A percentile compares a stretch with the other conserved stretches of the same genome.
Conservation (phyloP, 2,797 vertebrate genomes). For the Natrix natrix region DNA sequence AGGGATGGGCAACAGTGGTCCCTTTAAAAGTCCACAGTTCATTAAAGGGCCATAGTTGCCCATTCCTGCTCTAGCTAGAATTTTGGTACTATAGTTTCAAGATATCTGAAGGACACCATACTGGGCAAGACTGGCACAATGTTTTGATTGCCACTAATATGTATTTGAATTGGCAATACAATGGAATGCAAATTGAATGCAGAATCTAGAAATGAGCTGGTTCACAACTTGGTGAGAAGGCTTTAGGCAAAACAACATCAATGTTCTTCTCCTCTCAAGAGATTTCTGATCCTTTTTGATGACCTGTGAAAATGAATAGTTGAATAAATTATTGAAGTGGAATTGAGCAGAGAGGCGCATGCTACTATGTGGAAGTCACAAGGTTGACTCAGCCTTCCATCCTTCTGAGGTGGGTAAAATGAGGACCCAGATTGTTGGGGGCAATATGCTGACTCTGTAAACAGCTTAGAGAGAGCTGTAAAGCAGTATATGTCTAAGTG, state of each 20-base stretch:
- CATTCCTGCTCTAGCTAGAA: neutral
- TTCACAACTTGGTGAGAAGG: neutral
- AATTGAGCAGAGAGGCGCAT: neutral
- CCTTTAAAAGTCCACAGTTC: neutral
- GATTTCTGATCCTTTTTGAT: neutral
- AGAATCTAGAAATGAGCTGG: neutral
- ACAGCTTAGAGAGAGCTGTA: too few species aligned
- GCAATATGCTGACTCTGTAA: too few species aligned
- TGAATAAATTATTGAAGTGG: neutral
- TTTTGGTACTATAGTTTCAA: neutral
- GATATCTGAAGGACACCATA: neutral
- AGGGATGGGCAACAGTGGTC: neutral
- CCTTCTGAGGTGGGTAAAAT: too few species aligned
- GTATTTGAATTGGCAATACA: neutral
- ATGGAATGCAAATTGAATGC: neutral
- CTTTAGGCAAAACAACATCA: neutral
- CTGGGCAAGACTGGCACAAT: neutral
- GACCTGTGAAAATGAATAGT: neutral
- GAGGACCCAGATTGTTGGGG: too few species aligned
- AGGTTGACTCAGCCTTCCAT: too few species aligned
- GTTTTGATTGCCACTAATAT: neutral
- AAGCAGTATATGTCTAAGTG: too few species aligned
- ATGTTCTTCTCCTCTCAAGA: neutral
- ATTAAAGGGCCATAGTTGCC: neutral
- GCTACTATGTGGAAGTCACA: too few species aligned